Conservation (phyloP, 2,888 invertebrate species). For the Formica aserva region DNA sequence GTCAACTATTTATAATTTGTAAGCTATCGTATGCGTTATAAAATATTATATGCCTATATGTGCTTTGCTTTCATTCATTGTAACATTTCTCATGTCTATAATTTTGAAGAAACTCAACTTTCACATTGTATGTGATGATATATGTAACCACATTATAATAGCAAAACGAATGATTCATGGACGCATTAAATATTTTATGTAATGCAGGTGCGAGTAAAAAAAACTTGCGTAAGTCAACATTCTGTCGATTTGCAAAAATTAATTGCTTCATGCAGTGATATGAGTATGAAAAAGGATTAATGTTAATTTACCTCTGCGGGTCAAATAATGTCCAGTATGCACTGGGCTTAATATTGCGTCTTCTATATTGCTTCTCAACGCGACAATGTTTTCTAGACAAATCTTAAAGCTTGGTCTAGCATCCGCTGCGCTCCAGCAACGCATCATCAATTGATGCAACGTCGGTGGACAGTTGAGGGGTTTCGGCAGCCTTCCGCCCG, state of each 20-base stretch:
- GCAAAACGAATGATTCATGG: not conserved
- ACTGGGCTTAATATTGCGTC: conserved; percentile 82
- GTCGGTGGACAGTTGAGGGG: conserved; percentile 94
- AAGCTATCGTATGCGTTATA: not conserved
- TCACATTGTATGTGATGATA: conserved; percentile 1
- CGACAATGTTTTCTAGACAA: conserved; percentile 88
- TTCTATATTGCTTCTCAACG: conserved; percentile 79
- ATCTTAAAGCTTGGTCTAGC: conserved; percentile 95
- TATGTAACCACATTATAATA: not conserved
- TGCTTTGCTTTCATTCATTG: not conserved
- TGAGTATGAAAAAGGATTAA: conserved; percentile 8
- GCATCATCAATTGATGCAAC: conserved; percentile 93
- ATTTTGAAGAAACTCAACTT: not conserved
- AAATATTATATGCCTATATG: not conserved
- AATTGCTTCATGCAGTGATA: conserved; percentile 31
- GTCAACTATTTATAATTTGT: conserved; percentile 7
- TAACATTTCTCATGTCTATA: not conserved
- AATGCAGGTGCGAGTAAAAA: conserved; percentile 1
- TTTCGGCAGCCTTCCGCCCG: conserved; percentile 94
- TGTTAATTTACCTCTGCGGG: conserved; percentile 78
- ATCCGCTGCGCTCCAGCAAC: conserved; percentile 95
- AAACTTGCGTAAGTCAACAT: conserved; percentile 19
- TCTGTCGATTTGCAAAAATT: conserved; percentile 1
- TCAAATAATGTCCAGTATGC: conserved; percentile 82
- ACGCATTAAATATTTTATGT: not conserved